Evolutionary conservation across 2,888 invertebrate species (phyloP).

Genomic region (Tinea pellionella): DNA sequence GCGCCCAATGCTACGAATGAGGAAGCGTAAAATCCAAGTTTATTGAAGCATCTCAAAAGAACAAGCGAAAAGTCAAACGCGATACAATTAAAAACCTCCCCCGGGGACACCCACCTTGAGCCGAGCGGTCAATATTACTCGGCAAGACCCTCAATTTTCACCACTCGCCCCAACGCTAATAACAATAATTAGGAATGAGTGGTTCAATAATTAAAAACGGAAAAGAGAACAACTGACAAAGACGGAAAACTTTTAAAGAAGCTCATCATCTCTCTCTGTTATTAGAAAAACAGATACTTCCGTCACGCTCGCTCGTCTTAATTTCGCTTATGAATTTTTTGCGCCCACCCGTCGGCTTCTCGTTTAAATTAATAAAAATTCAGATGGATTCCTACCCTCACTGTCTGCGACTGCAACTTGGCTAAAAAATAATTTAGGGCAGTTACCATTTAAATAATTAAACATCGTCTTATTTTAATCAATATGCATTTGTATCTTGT

Average conservation of each 20-base stretch:
- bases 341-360: slow-evolving; percentile 28
- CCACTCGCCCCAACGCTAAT: slow-evolving; percentile 67
- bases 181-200: slow-evolving; percentile 72
- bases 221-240: slow-evolving; percentile 64
- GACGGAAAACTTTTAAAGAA: slow-evolving; percentile 40
- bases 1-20: slow-evolving; percentile 42
- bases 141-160: slow-evolving; percentile 66
- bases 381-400: slow-evolving; percentile 32
- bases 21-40: slow-evolving; percentile 58
- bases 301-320: slow-evolving; percentile 39
- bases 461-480: not conserved
- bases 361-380: slow-evolving; percentile 56
- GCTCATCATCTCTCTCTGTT: slow-evolving; percentile 29
- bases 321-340: slow-evolving; percentile 50
- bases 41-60: slow-evolving; percentile 61
- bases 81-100: slow-evolving; percentile 64
- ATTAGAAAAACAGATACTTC: slow-evolving; percentile 23
- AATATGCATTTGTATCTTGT: not conserved
- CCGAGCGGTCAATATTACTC: slow-evolving; percentile 63
- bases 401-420: slow-evolving; percentile 23
- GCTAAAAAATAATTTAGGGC: slow-evolving; percentile 18
- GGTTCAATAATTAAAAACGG: slow-evolving; percentile 73
- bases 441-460: not conserved
- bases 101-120: slow-evolving; percentile 45
- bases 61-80: slow-evolving; percentile 64